Conservation (phyloP, 2,797 vertebrate genomes). For the Cuculus canorus region DNA sequence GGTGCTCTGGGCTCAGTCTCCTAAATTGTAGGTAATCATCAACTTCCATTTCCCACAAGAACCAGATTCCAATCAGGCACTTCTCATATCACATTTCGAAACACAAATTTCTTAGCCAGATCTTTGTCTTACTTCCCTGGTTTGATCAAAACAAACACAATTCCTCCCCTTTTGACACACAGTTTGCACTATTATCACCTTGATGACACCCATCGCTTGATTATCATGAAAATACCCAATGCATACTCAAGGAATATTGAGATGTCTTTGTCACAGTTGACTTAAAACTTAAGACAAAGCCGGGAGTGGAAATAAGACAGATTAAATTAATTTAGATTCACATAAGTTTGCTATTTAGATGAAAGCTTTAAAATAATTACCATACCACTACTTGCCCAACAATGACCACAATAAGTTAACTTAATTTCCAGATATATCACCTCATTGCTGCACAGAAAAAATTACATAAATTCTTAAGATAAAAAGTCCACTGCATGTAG, state of each 20-base stretch:
- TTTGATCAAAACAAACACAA: not conserved
- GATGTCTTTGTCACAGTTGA: not conserved
- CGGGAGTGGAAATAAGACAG: not conserved
- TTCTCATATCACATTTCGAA: not conserved
- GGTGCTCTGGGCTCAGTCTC: not conserved
- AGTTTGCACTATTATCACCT: not conserved
- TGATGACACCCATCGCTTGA: not conserved
- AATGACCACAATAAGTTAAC: not conserved
- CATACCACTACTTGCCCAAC: fast-evolving
- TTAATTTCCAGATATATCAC: fast-evolving
- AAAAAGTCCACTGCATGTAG: not conserved
- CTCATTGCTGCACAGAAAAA: not conserved
- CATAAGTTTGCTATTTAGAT: not conserved
- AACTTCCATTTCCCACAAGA: not conserved
- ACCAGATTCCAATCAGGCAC: not conserved
- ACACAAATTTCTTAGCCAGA: not conserved
- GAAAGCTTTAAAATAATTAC: not conserved
- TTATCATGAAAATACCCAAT: not conserved
- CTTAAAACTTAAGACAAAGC: not conserved
- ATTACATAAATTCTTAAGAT: not conserved
- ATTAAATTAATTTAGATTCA: not conserved
- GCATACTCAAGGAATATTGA: not conserved
- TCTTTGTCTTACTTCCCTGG: not conserved
- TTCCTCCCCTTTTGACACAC: not conserved
- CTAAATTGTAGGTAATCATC: not conserved